Evolutionary conservation across 2,113 vertebrate species (phyloP).

Genomic region (Corythornis madagascariensis): DNA sequence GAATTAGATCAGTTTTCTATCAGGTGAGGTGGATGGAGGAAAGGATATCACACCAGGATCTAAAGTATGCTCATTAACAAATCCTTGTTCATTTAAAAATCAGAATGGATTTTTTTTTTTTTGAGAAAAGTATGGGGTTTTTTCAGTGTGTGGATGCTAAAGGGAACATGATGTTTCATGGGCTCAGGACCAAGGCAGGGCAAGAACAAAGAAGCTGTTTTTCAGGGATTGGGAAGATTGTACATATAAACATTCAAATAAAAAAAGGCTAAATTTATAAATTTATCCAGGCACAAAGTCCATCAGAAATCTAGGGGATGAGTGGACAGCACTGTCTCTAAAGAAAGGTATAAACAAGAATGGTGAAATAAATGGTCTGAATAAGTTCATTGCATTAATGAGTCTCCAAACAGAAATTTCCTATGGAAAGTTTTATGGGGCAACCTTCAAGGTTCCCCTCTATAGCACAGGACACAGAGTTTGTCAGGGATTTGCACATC

Average conservation of each 20-base stretch:
- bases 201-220: background rate
- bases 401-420: background rate
- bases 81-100: background rate
- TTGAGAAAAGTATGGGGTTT: background rate
- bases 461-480: background rate
- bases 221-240: background rate
- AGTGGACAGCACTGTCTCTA: background rate
- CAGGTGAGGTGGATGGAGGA: background rate
- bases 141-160: background rate
- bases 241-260: background rate
- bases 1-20: background rate
- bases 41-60: background rate
- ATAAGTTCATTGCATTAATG: background rate
- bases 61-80: background rate
- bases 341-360: background rate
- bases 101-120: background rate
- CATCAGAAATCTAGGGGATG: background rate
- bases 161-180: background rate
- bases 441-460: background rate
- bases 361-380: background rate
- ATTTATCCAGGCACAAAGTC: background rate
- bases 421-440: background rate
- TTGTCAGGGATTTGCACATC: conserved; percentile 37
- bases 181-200: background rate
- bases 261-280: background rate